Percentiles rank a stretch among this genome's conserved stretches.
Conservation (phyloP, 1,140 invertebrate species). For the Ostrea edulis region DNA sequence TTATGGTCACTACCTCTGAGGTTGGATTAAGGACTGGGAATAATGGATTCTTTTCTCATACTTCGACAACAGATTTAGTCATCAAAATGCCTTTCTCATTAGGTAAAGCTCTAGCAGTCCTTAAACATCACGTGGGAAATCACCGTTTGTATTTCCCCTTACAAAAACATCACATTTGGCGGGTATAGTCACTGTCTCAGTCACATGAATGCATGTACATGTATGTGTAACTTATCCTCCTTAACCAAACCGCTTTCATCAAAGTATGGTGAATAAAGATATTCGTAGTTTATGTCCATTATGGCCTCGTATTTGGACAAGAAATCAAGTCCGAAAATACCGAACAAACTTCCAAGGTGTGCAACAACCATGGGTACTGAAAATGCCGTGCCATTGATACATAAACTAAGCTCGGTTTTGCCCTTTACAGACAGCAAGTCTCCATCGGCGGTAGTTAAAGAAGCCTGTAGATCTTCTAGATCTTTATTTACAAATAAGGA, state of each 20-base stretch:
- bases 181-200: slow-evolving; percentile 47
- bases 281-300: slow-evolving; percentile 36
- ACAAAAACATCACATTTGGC: slow-evolving; percentile 45
- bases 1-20: slow-evolving; percentile 26
- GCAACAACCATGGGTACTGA: neutral
- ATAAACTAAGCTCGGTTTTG: neutral
- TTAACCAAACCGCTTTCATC: neutral
- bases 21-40: slow-evolving; percentile 50
- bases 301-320: slow-evolving; percentile 31
- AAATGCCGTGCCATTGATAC: neutral
- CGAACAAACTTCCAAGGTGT: slow-evolving; percentile 8
- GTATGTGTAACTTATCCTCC: slow-evolving; percentile 6
- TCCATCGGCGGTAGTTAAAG: slow-evolving; percentile 38
- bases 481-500: neutral
- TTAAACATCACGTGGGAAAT: neutral
- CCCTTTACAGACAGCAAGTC: slow-evolving; percentile 35
- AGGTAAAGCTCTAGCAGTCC: slow-evolving; percentile 45
- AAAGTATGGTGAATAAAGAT: slow-evolving; percentile 2
- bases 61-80: slow-evolving; percentile 37
- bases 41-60: neutral
- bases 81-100: slow-evolving; percentile 39
- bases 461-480: slow-evolving; percentile 9
- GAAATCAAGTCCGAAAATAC: slow-evolving; percentile 43
- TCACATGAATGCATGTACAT: slow-evolving; percentile 43
- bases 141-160: slow-evolving; percentile 30